Evolutionary conservation across 2,888 invertebrate species (phyloP).

Genomic region (Cheilosia pagana): DNA sequence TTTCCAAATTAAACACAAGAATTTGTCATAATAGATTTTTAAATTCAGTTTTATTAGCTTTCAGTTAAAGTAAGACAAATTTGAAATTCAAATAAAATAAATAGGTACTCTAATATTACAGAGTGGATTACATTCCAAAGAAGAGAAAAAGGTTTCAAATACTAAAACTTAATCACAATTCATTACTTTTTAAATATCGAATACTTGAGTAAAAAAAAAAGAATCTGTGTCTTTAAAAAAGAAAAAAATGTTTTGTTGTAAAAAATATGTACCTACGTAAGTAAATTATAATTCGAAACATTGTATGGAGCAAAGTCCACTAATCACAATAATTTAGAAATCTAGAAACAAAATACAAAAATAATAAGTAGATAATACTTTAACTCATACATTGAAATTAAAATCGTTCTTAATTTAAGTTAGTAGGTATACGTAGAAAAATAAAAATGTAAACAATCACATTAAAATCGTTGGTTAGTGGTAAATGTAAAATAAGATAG

Average conservation of each 20-base stretch:
- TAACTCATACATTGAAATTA: conserved; percentile 1
- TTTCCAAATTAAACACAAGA: background rate
- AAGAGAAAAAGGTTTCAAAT: background rate
- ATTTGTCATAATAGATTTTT: background rate
- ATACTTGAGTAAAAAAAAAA: conserved; percentile 4
- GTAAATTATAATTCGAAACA: conserved; percentile 17
- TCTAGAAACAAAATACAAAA: conserved; percentile 36
- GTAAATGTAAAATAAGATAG: conserved; percentile 65
- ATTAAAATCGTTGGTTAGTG: conserved; percentile 54
- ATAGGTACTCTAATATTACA: conserved; percentile 25
- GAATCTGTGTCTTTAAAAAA: background rate
- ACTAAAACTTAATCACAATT: conserved; percentile 17
- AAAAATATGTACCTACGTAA: background rate
- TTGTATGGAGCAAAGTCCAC: conserved; percentile 26
- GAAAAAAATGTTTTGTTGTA: conserved; percentile 1
- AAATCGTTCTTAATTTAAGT: conserved; percentile 24
- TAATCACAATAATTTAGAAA: conserved; percentile 46
- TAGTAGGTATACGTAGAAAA: conserved; percentile 34
- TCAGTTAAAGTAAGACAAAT: conserved; percentile 30
- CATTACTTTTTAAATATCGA: conserved; percentile 5
- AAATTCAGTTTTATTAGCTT: conserved; percentile 41
- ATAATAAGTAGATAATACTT: conserved; percentile 24
- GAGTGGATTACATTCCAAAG: conserved; percentile 16
- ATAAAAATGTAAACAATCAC: conserved; percentile 54
- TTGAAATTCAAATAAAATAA: conserved; percentile 24